phyloP scores from a whole-genome alignment of 2,113 vertebrate genomes.

The Psophia crepitans region DNA sequence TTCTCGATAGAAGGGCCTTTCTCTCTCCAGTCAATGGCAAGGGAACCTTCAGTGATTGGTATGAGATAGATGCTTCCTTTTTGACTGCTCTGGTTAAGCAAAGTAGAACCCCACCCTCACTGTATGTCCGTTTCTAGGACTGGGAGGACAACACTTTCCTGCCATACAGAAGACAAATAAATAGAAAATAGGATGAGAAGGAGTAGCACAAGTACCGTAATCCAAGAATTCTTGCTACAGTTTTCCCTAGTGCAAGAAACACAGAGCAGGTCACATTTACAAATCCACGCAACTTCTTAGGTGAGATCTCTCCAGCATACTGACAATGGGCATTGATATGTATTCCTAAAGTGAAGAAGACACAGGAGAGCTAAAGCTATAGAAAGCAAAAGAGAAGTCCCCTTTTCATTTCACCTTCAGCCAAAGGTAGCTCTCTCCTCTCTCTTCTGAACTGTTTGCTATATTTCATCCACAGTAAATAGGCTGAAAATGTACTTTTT shows the following conservation, averaged over 20 bases:
- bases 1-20: not conserved
- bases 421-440: not conserved
- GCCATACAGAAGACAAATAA: not conserved
- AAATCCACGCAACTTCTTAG: conserved; percentile 76
- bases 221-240: conserved; percentile 74
- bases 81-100: not conserved
- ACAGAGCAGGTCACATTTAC: conserved; percentile 63
- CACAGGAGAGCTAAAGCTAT: not conserved
- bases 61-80: not conserved
- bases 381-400: not conserved
- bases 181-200: not conserved
- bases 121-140: not conserved
- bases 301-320: conserved; percentile 77
- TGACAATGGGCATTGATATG: conserved; percentile 72
- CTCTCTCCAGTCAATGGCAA: not conserved
- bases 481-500: not conserved
- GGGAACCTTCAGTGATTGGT: not conserved
- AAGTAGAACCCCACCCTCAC: not conserved
- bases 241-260: conserved; percentile 77
- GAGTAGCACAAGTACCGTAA: conserved; percentile 65
- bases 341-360: conserved; percentile 61
- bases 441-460: not conserved
- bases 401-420: not conserved
- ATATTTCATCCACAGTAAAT: not conserved
- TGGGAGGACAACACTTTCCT: not conserved